Percentiles rank a stretch among this genome's conserved stretches.
Conservation (phyloP, 2,113 vertebrate genomes). For the Mixornis gularis region DNA sequence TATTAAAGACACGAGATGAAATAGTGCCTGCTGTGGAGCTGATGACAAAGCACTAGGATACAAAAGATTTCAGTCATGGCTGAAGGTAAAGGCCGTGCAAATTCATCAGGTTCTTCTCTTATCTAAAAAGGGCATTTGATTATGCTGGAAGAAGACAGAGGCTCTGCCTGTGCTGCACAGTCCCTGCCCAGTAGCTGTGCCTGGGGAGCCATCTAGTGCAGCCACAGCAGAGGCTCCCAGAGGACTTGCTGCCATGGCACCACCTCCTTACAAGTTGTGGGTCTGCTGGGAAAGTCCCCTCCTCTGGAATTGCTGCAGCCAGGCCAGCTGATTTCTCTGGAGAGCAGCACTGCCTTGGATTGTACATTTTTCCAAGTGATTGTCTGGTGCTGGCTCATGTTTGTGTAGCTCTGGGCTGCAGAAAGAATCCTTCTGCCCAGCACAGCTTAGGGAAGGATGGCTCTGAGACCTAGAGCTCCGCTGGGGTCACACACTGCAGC, state of each 20-base stretch:
- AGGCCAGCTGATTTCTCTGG: background rate
- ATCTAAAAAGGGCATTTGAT: background rate
- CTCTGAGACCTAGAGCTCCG: background rate
- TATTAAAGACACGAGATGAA: background rate
- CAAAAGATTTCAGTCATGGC: accelerated
- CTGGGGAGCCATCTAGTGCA: background rate
- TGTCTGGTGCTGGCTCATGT: background rate
- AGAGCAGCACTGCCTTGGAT: background rate
- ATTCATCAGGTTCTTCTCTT: background rate
- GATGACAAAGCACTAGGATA: background rate
- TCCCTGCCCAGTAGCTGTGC: background rate
- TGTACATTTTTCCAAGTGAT: background rate
- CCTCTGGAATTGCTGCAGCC: background rate
- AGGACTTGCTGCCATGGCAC: background rate
- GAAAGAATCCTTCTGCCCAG: background rate
- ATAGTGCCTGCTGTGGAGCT: background rate
- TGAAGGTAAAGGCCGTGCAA: background rate
- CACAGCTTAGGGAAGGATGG: background rate
- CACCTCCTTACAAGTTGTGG: background rate
- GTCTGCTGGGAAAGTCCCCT: background rate
- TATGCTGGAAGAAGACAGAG: background rate
- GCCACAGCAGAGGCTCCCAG: background rate
- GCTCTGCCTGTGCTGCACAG: background rate
- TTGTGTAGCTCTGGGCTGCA: background rate
- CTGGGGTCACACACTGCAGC: background rate